These are phyloP conservation scores for Fragum whitleyi DNA, from an alignment of 2,888 invertebrate species.

Conservation along the genomic window DNA sequence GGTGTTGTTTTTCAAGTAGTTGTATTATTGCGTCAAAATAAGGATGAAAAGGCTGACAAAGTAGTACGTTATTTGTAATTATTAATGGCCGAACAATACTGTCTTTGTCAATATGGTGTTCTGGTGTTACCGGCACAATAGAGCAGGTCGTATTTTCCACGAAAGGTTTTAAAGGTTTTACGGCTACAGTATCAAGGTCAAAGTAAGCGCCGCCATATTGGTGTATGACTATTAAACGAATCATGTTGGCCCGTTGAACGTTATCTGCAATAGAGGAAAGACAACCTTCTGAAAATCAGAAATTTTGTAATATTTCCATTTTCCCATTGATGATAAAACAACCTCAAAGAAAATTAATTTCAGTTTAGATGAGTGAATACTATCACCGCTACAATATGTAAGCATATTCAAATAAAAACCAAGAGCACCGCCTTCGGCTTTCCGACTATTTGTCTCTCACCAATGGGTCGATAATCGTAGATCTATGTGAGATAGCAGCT, in stretches of 20 bases:
- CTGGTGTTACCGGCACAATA: background rate
- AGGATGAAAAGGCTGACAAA: background rate
- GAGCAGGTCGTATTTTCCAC: background rate
- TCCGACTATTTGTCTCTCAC: too few relatives aligned
- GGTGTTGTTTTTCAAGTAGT: background rate
- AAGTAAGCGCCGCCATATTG: slow-evolving; percentile 2
- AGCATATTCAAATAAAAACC: too few relatives aligned
- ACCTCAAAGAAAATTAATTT: too few relatives aligned
- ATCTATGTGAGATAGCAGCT: too few relatives aligned
- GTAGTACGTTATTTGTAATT: background rate
- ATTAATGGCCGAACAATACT: background rate
- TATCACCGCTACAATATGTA: too few relatives aligned
- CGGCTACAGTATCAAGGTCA: background rate
- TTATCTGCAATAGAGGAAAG: background rate
- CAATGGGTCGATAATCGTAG: too few relatives aligned
- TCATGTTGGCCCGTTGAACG: background rate
- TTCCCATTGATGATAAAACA: too few relatives aligned
- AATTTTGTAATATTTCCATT: too few relatives aligned
- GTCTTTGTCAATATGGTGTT: background rate
- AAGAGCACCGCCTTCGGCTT: too few relatives aligned
- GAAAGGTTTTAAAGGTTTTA: slow-evolving; percentile 1
- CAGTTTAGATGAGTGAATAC: too few relatives aligned
- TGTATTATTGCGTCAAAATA: background rate
- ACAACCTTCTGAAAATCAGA: too few relatives aligned
- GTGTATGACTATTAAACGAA: background rate